phyloP scores from a whole-genome alignment of 2,797 vertebrate genomes.

The Hydrophis major region DNA sequence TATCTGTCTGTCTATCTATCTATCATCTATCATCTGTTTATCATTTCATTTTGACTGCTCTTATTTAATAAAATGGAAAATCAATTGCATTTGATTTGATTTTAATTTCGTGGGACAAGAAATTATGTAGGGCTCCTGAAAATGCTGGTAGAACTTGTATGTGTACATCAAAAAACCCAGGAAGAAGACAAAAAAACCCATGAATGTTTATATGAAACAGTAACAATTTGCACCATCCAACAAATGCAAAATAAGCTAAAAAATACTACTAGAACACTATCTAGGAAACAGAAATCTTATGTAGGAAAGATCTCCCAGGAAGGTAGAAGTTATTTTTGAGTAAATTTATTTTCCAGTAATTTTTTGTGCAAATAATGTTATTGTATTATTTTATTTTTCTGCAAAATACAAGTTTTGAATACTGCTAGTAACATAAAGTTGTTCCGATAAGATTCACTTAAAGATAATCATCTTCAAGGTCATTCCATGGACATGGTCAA shows the following conservation, averaged over 20 bases:
- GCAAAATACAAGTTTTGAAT: not conserved
- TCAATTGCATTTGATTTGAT: not conserved
- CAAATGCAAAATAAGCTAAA: not conserved
- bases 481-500: not conserved
- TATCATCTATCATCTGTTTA: not conserved
- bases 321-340: not conserved
- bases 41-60: not conserved
- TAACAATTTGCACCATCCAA: not conserved
- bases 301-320: not conserved
- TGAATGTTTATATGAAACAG: not conserved
- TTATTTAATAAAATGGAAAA: not conserved
- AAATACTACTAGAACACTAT: not conserved
- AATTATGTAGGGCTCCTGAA: not conserved
- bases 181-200: not conserved
- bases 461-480: not conserved
- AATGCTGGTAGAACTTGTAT: not conserved
- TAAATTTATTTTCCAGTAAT: not conserved
- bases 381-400: not conserved
- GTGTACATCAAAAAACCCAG: not conserved
- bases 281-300: not conserved
- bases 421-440: not conserved
- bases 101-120: not conserved
- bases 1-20: too few relatives aligned
- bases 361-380: not conserved
- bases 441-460: not conserved